Evolutionary conservation across 2,888 invertebrate genomes (phyloP).

Genomic region (Cecidostiba fungosa): DNA sequence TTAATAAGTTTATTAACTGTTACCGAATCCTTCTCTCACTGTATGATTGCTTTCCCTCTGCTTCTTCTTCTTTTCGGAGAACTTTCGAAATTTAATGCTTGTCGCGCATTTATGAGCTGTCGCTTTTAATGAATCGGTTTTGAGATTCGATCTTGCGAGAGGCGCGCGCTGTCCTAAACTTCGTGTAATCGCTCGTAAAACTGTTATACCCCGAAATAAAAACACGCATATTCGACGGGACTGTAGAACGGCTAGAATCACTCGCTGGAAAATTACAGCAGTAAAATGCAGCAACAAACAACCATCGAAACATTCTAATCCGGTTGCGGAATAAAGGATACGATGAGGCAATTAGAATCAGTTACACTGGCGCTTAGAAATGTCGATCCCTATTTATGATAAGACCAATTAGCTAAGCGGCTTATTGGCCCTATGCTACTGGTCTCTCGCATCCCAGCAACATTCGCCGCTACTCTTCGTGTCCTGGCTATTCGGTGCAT

Average conservation of each 20-base stretch:
- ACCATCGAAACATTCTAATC: neutral
- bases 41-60: constrained; percentile 28
- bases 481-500: constrained; percentile 23
- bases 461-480: constrained; percentile 23
- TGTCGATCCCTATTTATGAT: constrained; percentile 53
- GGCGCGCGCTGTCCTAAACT: too few species aligned
- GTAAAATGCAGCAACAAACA: neutral
- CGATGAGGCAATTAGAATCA: constrained; percentile 33
- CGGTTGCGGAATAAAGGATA: neutral
- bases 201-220: too few species aligned
- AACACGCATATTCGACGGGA: too few species aligned
- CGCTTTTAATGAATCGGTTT: neutral
- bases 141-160: neutral
- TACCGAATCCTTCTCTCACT: too few species aligned
- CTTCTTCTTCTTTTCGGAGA: neutral
- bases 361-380: constrained; percentile 15
- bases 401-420: constrained; percentile 56
- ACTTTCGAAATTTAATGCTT: constrained; percentile 6
- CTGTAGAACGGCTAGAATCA: neutral
- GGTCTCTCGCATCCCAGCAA: neutral
- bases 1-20: too few species aligned
- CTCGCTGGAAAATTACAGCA: neutral
- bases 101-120: neutral
- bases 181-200: neutral
- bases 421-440: constrained; percentile 36